These are phyloP conservation scores for Xenotilapia flavipinnis DNA, from an alignment of 2,113 vertebrate species.

Conservation along the genomic window DNA sequence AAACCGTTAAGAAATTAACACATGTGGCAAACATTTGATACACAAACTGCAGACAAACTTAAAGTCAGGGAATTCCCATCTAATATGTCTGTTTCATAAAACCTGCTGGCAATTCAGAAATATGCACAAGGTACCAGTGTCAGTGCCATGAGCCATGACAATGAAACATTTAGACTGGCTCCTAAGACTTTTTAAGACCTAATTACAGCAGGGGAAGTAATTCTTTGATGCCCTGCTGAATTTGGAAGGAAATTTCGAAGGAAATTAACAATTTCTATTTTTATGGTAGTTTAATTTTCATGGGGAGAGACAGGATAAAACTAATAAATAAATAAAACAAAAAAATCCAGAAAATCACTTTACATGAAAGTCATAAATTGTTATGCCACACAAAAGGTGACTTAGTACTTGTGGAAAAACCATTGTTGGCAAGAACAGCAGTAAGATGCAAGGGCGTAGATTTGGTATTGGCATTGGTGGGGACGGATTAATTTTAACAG, in stretches of 20 bases:
- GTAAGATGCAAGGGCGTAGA: not conserved
- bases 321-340: not conserved
- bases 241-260: not conserved
- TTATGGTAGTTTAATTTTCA: not conserved
- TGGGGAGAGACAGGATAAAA: not conserved
- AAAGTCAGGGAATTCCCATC: not conserved
- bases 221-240: not conserved
- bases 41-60: not conserved
- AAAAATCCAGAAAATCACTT: not conserved
- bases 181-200: not conserved
- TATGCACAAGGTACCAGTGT: not conserved
- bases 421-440: not conserved
- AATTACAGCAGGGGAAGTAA: not conserved
- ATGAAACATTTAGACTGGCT: not conserved
- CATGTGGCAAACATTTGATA: not conserved
- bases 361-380: not conserved
- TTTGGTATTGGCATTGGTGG: not conserved
- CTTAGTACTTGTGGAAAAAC: accelerated
- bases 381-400: not conserved
- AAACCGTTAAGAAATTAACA: not conserved
- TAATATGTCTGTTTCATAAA: not conserved
- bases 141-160: not conserved
- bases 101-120: not conserved
- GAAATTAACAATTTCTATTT: not conserved
- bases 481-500: not conserved